A percentile compares a stretch with the other conserved stretches of the same genome.
These are phyloP conservation scores for Ectropis crepuscularia DNA, from an alignment of 2,888 invertebrate genomes.

Conservation along the genomic window DNA sequence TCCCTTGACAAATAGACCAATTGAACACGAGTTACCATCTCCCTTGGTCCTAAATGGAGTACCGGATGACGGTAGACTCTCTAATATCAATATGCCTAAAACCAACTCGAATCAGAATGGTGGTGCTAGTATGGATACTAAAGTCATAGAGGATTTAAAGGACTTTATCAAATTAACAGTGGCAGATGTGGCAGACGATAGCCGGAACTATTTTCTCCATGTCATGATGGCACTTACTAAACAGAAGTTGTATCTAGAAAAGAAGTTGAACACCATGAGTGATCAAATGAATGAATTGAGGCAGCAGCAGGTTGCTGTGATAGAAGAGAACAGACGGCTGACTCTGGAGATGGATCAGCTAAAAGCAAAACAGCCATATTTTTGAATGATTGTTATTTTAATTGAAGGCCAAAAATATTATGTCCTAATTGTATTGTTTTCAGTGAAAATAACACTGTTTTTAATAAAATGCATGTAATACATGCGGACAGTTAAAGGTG, in stretches of 20 bases:
- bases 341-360: constrained; percentile 77
- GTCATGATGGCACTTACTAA: constrained; percentile 81
- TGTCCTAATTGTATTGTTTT: too few relatives aligned
- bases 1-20: constrained; percentile 60
- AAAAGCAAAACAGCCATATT: constrained; percentile 61
- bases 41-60: constrained; percentile 63
- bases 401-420: neutral
- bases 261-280: constrained; percentile 65
- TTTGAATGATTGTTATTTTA: constrained; percentile 28
- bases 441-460: neutral
- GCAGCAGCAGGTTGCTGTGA: constrained; percentile 70
- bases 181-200: constrained; percentile 73
- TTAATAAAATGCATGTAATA: constrained; percentile 13
- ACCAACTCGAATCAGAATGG: constrained; percentile 27
- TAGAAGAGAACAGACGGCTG: constrained; percentile 80
- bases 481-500: neutral
- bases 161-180: constrained; percentile 71
- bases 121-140: constrained; percentile 51
- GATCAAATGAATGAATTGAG: constrained; percentile 66
- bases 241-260: constrained; percentile 76
- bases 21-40: constrained; percentile 62
- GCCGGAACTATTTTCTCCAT: constrained; percentile 73
- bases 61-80: constrained; percentile 56
- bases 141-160: constrained; percentile 69
- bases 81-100: constrained; percentile 53